Evolutionary conservation across 1,140 invertebrate species (phyloP).

Genomic region (Zaprionus capensis): DNA sequence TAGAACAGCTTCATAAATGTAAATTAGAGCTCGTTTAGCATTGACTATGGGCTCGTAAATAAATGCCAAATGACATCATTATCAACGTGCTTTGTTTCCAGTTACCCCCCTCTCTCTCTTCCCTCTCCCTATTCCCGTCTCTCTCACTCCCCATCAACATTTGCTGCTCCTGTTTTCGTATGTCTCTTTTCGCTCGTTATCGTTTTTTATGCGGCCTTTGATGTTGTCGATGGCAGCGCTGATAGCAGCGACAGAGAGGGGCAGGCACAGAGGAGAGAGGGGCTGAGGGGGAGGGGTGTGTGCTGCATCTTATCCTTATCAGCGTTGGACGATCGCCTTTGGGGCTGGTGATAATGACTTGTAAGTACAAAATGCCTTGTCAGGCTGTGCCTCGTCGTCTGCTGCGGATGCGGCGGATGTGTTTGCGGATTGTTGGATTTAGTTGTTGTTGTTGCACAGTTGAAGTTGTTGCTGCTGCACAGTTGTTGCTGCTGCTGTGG

Average conservation of each 20-base stretch:
- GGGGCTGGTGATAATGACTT: slow-evolving; percentile 81
- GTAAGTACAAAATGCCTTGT: slow-evolving; percentile 83
- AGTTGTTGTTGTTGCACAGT: slow-evolving; percentile 29
- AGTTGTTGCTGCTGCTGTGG: slow-evolving; percentile 36
- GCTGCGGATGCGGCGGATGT: slow-evolving; percentile 22
- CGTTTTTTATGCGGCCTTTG: slow-evolving; percentile 70
- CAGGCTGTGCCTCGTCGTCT: slow-evolving; percentile 38
- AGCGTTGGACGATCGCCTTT: slow-evolving; percentile 55
- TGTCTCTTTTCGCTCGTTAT: slow-evolving; percentile 72
- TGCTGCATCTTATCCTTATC: slow-evolving; percentile 62
- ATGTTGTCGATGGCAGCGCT: slow-evolving; percentile 76
- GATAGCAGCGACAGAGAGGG: slow-evolving; percentile 25
- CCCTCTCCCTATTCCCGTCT: neutral
- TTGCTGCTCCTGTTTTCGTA: slow-evolving; percentile 65
- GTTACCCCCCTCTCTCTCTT: neutral
- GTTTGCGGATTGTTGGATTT: slow-evolving; percentile 34
- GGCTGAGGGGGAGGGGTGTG: slow-evolving; percentile 12
- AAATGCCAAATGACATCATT: slow-evolving; percentile 84
- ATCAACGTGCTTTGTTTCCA: slow-evolving; percentile 69
- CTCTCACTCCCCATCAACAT: slow-evolving; percentile 1
- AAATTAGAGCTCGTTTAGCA: slow-evolving; percentile 84
- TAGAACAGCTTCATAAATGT: slow-evolving; percentile 84
- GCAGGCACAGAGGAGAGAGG: neutral
- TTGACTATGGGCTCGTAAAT: slow-evolving; percentile 82
- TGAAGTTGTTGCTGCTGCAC: slow-evolving; percentile 14